Evolutionary conservation across 2,797 vertebrate genomes (phyloP), one percentile per base, ranked within the genome.

Genomic region (Chrysolophus pictus): DNA sequence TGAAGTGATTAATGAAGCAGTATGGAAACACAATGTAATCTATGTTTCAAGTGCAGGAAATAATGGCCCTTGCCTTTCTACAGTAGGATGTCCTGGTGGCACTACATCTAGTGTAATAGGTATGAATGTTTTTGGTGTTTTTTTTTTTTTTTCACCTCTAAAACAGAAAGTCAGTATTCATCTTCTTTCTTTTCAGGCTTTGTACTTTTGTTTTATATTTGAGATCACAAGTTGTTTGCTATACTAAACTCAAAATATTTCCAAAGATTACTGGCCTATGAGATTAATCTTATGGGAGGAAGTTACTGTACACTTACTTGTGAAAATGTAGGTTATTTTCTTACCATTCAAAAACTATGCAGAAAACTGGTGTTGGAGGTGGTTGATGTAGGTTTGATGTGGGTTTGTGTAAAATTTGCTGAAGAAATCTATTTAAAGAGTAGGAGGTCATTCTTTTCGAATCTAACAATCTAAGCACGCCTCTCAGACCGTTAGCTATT

Each of bases 41-140:
- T 99, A 99, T 93, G 98, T 99, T 94, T 99, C 99, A 15, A 99
- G 99, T 90, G 99, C 99, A 31, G 99, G 99, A 84, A 99, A 99
- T 96, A 99, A 99, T 10, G 99, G 99, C 4, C 99, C 99, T 2
- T 99, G 99, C 92, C 98, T 99, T 49, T 99, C 99, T 72, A 99
- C 99, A 2, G 99, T 99, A 11, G 99, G 99, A 90, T 99, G 99
- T 96, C 99, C 99, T 1, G 99, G 99, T 81, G 99, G 99, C 97
- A 99, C 99, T 87, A 99, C 99, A 22, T 98, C 98, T 84, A 99
- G 98, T 94, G 99, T 99, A 65, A 99, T 99, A 97, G 99, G 99
- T 99, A 96, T 92, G 87, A 88, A 53, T 42, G 16, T 18, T 31
- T 29, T 3, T 0, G 46, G 42, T 44, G 9, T 44, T 46, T 19